Evolutionary conservation across 2,797 vertebrate species (phyloP), one percentile per base, ranked within the genome.

Genomic region (Xiphorhynchus erythropygius): DNA sequence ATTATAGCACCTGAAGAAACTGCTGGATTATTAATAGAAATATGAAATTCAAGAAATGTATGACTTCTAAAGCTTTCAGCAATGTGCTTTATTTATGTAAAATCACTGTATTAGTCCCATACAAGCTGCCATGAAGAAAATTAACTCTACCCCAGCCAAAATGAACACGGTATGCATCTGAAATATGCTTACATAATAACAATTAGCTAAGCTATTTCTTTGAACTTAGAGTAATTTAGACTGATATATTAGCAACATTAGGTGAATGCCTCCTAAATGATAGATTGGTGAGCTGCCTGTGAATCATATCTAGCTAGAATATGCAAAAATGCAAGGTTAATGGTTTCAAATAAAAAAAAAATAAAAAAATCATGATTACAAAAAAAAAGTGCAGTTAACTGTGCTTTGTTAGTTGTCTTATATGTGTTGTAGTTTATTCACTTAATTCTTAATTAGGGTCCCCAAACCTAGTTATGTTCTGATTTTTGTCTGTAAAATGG

Each of bases 121-220:
- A 32, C 5, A 32, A 24, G 25, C 39, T 30, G 28, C 25, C 32
- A 4, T 41, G 30, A 53, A 59, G 52, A 47, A 78, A 59, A 78
- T 46, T 32, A 52, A 19, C 18, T 64, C 50, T 41, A 59, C 33
- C 14, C 3, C 15, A 52, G 10, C 44, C 33, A 46, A 78, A 78
- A 65, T 1, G 6, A 89, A 18, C 25, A 27, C 21, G 46, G 14
- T 75, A 42, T 17, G 69, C 13, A 30, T 79, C 63, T 76, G 50
- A 69, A 55, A 74, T 78, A 75, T 16, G 17, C 27, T 86, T 86
- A 22, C 15, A 12, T 65, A 62, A 6, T 39, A 86, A 81, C 24
- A 88, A 59, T 78, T 82, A 81, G 23, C 28, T 71, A 60, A 71
- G 7, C 30, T 87, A 11, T 84, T 81, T 64, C 32, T 77, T 90